phyloP scores from a whole-genome alignment of 2,888 invertebrate genomes.

The Augochlorella aurata region DNA sequence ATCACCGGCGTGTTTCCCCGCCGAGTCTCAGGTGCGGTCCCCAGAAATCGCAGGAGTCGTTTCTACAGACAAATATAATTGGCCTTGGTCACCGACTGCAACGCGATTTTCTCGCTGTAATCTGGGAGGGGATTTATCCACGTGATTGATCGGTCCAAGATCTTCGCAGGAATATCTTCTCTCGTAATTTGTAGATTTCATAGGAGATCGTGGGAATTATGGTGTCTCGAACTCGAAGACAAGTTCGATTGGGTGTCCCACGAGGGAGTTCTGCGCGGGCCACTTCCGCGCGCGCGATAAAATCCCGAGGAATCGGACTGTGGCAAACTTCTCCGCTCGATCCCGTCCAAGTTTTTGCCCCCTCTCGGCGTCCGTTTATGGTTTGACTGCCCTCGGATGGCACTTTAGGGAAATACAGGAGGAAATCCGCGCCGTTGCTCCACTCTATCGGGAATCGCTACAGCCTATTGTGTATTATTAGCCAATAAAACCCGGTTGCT shows the following conservation, averaged over 20 bases:
- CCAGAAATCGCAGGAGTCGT: constrained; percentile 31
- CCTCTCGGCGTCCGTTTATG: constrained; percentile 73
- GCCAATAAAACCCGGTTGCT: constrained; percentile 72
- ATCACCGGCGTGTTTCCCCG: constrained; percentile 55
- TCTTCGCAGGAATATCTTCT: not conserved
- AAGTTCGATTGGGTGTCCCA: constrained; percentile 46
- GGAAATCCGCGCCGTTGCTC: constrained; percentile 50
- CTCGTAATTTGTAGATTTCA: not conserved
- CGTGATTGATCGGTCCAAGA: too few species aligned
- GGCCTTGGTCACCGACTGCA: constrained; percentile 36
- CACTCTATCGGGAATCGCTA: constrained; percentile 56
- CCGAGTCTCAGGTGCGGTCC: constrained; percentile 7
- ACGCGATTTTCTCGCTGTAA: constrained; percentile 26
- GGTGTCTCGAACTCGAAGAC: constrained; percentile 27
- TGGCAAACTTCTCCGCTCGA: constrained; percentile 60
- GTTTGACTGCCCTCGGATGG: constrained; percentile 80
- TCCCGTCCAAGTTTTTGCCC: constrained; percentile 60
- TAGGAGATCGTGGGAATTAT: constrained; percentile 12
- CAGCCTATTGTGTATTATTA: constrained; percentile 76
- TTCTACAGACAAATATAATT: constrained; percentile 23
- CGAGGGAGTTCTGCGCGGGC: constrained; percentile 39
- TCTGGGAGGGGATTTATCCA: not conserved
- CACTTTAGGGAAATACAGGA: constrained; percentile 81
- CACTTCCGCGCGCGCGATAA: constrained; percentile 63
- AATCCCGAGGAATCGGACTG: constrained; percentile 59